Conservation (phyloP, 2,113 vertebrate genomes). For the Grallaria varia region DNA sequence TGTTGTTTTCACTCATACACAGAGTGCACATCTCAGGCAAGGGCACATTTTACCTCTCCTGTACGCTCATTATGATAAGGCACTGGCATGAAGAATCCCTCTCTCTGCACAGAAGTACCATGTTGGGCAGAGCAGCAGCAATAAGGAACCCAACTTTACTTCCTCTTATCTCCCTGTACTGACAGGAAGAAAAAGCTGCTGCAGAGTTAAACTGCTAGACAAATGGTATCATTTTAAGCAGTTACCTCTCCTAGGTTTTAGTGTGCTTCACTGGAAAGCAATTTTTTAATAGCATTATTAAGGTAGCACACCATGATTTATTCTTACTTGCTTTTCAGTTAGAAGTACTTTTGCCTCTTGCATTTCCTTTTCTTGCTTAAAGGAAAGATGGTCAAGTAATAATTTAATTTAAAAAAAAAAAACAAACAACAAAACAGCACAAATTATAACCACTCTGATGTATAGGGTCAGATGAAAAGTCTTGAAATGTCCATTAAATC, state of each 20-base stretch:
- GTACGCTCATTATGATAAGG: conserved; percentile 24
- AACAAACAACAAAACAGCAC: neutral
- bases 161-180: neutral
- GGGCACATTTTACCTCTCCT: conserved; percentile 6
- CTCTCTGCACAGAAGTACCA: neutral
- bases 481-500: neutral
- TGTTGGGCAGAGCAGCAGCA: neutral
- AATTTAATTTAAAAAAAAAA: neutral
- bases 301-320: neutral
- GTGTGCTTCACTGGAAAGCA: neutral
- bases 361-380: neutral
- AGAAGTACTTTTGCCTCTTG: neutral
- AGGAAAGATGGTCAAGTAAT: neutral
- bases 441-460: neutral
- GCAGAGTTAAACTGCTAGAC: neutral
- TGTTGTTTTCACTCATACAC: neutral
- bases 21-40: neutral
- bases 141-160: neutral
- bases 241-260: neutral
- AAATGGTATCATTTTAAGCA: neutral
- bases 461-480: neutral
- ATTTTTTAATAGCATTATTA: neutral
- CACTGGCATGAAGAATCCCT: neutral
- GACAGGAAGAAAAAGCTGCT: conserved; percentile 2
- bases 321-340: neutral